Conservation (phyloP, 1,140 invertebrate species). For the Pomacea maculata region DNA sequence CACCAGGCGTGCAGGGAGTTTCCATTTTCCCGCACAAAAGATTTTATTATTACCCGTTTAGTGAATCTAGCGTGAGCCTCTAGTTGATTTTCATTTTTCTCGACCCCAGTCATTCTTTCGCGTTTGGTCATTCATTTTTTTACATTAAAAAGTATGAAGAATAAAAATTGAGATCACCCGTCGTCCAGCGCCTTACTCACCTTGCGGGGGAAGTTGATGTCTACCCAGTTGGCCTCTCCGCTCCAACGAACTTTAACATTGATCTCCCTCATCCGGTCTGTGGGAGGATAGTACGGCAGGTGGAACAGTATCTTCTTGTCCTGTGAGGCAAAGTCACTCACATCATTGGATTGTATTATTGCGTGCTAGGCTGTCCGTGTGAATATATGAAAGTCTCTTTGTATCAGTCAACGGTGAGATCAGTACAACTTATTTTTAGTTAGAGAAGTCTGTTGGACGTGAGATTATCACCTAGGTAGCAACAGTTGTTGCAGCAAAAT, state of each 20-base stretch:
- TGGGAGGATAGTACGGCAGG: constrained; percentile 48
- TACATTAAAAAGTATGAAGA: no score
- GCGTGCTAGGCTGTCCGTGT: not conserved
- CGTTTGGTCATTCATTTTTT: no score
- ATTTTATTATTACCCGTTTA: not conserved
- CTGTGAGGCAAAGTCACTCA: constrained; percentile 7
- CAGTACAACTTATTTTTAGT: not conserved
- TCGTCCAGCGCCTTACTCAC: constrained; percentile 23
- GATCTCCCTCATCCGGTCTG: constrained; percentile 44
- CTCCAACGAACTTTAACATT: constrained; percentile 55
- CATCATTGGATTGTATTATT: no score
- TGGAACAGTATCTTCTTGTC: constrained; percentile 47
- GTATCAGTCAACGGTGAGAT: not conserved
- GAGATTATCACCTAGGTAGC: not conserved
- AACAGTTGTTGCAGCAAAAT: not conserved
- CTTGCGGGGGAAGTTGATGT: constrained; percentile 52
- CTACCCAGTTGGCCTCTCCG: constrained; percentile 50
- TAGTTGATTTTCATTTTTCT: no score
- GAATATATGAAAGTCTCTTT: not conserved
- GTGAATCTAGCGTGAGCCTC: no score
- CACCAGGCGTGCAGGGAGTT: not conserved
- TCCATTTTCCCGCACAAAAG: not conserved
- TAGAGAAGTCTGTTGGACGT: not conserved
- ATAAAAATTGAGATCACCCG: not conserved
- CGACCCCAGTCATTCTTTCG: no score